These are phyloP conservation scores for Coremacera marginata DNA, from an alignment of 2,888 invertebrate genomes.

Conservation along the genomic window DNA sequence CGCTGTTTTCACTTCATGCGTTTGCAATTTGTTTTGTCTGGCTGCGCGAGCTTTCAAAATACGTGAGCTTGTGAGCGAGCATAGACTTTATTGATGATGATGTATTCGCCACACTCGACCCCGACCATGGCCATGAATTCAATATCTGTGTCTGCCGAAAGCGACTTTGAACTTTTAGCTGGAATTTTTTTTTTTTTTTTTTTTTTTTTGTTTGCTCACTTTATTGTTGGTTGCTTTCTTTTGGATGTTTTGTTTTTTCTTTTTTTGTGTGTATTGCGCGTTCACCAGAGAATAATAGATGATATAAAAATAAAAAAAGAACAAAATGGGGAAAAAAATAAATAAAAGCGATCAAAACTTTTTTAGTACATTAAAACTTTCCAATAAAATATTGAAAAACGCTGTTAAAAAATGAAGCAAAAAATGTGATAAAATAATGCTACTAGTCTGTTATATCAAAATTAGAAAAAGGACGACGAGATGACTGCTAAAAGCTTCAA, in stretches of 20 bases:
- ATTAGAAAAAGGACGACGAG: neutral
- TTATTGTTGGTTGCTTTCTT: neutral
- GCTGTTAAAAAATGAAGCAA: constrained; percentile 10
- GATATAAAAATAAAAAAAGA: too few species aligned
- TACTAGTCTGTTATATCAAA: neutral
- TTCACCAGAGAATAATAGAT: neutral
- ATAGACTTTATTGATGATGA: constrained; percentile 1
- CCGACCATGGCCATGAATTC: constrained; percentile 33
- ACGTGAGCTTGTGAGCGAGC: constrained; percentile 4
- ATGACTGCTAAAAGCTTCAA: neutral
- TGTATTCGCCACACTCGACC: neutral
- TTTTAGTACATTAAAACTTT: constrained; percentile 32
- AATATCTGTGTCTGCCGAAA: constrained; percentile 32
- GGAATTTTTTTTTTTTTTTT: neutral
- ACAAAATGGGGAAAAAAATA: too few species aligned
- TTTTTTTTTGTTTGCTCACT: neutral
- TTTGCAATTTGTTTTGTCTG: constrained; percentile 32
- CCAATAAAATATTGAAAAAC: constrained; percentile 31
- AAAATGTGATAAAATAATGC: neutral
- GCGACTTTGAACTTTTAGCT: constrained; percentile 32
- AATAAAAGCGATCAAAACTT: constrained; percentile 13
- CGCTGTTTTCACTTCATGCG: neutral
- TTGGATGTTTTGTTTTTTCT: neutral
- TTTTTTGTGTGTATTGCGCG: neutral
- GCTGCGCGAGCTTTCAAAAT: constrained; percentile 13